Evolutionary conservation across 2,888 invertebrate species (phyloP), one percentile per base, ranked within the genome.

Genomic region (Andrena praecox): DNA sequence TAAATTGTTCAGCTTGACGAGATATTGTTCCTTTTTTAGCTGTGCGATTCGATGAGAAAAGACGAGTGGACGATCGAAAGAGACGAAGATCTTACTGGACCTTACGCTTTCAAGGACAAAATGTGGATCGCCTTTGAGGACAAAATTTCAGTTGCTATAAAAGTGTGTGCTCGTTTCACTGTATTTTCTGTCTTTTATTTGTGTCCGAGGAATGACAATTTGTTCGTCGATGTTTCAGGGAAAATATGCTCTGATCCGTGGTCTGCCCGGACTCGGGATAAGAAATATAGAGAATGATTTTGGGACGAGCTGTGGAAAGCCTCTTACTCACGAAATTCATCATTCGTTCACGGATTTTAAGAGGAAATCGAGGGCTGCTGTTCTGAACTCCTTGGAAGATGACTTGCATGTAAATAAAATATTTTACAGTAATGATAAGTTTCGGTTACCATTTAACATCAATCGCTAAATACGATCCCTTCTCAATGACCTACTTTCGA

Each of bases 41-140:
- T 93, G 8, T 93, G 93, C 75, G 87, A 91, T n/a, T 69, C 82
- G 6, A 89, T 97, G 92, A 93, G 91, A 80, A 94, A 95, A 72
- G 96, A 95, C 42, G 95, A 95, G 86, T 97, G 97, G 97, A 97
- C 96, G 0, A 92, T 97, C 81, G 97, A 97, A 91, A 95, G 97
- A 76, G 97, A 97, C 87, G 96, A 97, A 91, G 97, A 97, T 93
- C 94, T 97, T 82, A 96, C 97, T 0, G 97, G 96, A 78, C 97
- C 97, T 87, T 97, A 97, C 90, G 96, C 97, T 89, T 97, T 96
- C 92, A 96, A 96, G 91, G 95, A 96, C 90, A 95, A 95, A 67
- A 95, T 96, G 20, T 97, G 97, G 97, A 95, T 97, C 69, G 96
- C 97, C 4, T 97, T 97, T 91, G 97, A 97, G 90, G 97, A 97